Percentiles rank a stretch among this genome's conserved stretches.
These are phyloP conservation scores for Papilio protenor DNA, from an alignment of 2,888 invertebrate species.

Conservation along the genomic window DNA sequence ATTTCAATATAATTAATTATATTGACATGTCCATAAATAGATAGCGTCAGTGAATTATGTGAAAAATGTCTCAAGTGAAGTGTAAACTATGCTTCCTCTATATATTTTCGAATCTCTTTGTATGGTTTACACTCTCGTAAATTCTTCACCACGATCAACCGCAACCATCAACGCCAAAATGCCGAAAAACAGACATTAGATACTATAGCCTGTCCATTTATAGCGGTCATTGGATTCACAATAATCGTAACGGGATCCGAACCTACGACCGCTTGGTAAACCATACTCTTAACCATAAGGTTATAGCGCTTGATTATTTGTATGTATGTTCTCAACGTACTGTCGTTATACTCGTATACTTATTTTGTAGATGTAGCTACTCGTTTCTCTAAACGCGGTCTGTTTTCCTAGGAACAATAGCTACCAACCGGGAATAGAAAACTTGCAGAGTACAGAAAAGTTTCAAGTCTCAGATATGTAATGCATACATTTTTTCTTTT, in stretches of 20 bases:
- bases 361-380: slow-evolving; percentile 1
- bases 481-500: slow-evolving; percentile 24
- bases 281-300: neutral
- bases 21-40: too few relatives aligned
- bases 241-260: neutral
- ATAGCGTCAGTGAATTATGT: too few relatives aligned
- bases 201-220: too few relatives aligned
- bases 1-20: too few relatives aligned
- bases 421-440: slow-evolving; percentile 22
- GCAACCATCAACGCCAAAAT: too few relatives aligned
- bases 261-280: neutral
- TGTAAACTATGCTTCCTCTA: too few relatives aligned
- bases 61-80: too few relatives aligned
- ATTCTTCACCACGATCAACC: too few relatives aligned
- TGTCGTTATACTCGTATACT: slow-evolving; percentile 2
- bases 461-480: slow-evolving; percentile 33
- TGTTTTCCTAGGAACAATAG: slow-evolving; percentile 35
- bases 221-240: too few relatives aligned
- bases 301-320: neutral
- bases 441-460: slow-evolving; percentile 30
- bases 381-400: slow-evolving; percentile 27
- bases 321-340: neutral
- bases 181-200: neutral
- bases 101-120: too few relatives aligned
- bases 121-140: too few relatives aligned